Percentiles rank a stretch among this genome's conserved stretches.
Evolutionary conservation across 2,113 vertebrate species (phyloP).

Genomic region (Crotophaga sulcirostris): DNA sequence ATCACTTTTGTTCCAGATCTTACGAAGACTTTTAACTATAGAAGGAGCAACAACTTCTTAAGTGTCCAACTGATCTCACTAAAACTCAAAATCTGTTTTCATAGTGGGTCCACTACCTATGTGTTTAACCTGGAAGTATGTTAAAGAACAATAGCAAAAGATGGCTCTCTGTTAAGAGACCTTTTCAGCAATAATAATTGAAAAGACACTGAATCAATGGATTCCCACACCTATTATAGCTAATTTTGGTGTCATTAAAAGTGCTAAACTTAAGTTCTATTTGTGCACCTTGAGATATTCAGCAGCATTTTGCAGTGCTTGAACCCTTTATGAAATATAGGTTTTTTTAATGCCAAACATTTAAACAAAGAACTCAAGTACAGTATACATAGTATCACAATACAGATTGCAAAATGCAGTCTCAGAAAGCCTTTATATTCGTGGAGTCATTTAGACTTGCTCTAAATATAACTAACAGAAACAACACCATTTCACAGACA

Average conservation of each 20-base stretch:
- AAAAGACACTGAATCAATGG: conserved; percentile 22
- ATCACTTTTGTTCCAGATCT: background rate
- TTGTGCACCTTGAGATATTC: background rate
- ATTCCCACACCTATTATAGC: background rate
- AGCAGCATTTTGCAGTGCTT: background rate
- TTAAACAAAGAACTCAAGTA: conserved; percentile 42
- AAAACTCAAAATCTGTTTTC: background rate
- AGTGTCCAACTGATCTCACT: background rate
- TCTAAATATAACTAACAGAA: background rate
- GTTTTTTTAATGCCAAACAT: conserved; percentile 33
- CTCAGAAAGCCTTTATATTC: conserved; percentile 48
- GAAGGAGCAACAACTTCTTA: background rate
- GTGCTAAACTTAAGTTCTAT: background rate
- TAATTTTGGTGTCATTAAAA: background rate
- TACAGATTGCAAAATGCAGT: conserved; percentile 45
- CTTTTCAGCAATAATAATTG: conserved; percentile 14
- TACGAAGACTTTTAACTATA: background rate
- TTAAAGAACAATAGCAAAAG: background rate
- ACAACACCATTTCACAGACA: background rate
- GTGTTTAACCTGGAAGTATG: background rate
- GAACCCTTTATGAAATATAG: background rate
- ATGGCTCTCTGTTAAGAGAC: background rate
- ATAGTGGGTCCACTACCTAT: background rate
- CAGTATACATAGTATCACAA: conserved; percentile 1
- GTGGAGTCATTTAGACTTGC: background rate